Base-by-base conservation (phyloP, 2,113 vertebrate genomes). In the Heliornis fulica region DNA sequence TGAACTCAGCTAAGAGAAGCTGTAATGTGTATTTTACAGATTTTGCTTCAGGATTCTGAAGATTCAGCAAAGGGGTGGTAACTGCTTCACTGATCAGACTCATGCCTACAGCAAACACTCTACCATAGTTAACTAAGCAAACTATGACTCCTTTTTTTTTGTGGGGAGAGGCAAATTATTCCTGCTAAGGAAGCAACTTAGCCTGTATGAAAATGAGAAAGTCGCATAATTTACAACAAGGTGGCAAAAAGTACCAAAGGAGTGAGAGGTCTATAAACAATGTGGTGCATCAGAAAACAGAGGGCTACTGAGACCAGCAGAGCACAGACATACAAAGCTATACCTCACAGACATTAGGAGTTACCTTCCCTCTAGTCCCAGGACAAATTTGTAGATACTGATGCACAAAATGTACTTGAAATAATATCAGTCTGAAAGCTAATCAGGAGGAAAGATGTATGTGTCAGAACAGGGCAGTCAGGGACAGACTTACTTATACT, bases 231-330 rank as follows among this genome's bases (percentile, higher is more conserved):
- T 79, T 17, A 82, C 5, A 28, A 76, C 31, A 25, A 71, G 13
- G 45, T 50, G 11, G 25, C 34, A 66, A 87, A 84, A 54, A 5
- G 4, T 28, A 23, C 26, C 20, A 26, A 90, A 85, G 9, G 26
- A 75, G 8, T 53, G 18, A 75, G n/a, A 61, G 6, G 1, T 88
- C 32, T n/a, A 11, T 21, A 64, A 85, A 31, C 14, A 51, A 43
- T 0, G 0, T 28, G 18, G 4, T 59, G 13, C 8, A 53, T 34
- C 8, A 65, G 28, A 43, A 3, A 48, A 25, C 25, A 66, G 18
- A 18, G 78, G 8, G 28, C 13, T 36, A 22, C 12, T 15, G 9
- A 65, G 26, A 57, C 5, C 13, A 56, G 23, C 7, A 36, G 2
- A 5, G 9, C 50, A 51, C 9, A 20, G 22, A 15, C 9, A 38